These are phyloP conservation scores for Malthinus seriepunctatus DNA, from an alignment of 2,888 invertebrate genomes.

Conservation along the genomic window DNA sequence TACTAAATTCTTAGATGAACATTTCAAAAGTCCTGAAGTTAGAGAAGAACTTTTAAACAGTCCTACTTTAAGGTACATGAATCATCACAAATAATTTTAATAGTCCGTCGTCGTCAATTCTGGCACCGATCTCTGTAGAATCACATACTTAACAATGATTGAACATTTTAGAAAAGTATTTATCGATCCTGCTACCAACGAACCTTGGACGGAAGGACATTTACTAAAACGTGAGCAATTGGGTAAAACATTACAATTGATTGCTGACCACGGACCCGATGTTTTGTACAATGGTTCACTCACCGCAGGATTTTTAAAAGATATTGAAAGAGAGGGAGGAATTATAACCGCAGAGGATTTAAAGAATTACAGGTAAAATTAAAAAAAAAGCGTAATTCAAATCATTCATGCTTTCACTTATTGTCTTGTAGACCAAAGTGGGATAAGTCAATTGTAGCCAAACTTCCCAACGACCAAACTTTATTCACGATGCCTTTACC, in stretches of 20 bases:
- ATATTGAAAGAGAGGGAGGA: constrained; percentile 62
- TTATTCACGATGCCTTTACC: constrained; percentile 81
- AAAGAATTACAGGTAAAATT: constrained; percentile 65
- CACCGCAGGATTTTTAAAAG: constrained; percentile 50
- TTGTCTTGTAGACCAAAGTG: constrained; percentile 60
- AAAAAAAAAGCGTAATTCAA: background rate
- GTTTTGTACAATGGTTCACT: constrained; percentile 63
- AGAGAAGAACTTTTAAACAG: too few relatives aligned
- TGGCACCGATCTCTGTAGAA: too few relatives aligned
- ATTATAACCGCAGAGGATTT: constrained; percentile 81
- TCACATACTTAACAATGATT: too few relatives aligned
- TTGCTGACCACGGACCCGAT: constrained; percentile 59
- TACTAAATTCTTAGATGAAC: too few relatives aligned
- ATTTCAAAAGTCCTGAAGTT: too few relatives aligned
- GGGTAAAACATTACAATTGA: constrained; percentile 58
- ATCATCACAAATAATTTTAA: too few relatives aligned
- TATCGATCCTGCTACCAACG: constrained; percentile 51
- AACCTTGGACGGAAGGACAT: constrained; percentile 52
- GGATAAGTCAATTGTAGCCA: constrained; percentile 65
- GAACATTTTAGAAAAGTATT: constrained; percentile 45
- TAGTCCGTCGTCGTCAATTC: too few relatives aligned
- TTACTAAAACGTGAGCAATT: constrained; percentile 53
- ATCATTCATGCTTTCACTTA: background rate
- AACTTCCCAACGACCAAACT: constrained; percentile 64
- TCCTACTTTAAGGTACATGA: constrained; percentile 53